Conservation (phyloP, 2,888 invertebrate species). For the Caenorhabditis becei region DNA sequence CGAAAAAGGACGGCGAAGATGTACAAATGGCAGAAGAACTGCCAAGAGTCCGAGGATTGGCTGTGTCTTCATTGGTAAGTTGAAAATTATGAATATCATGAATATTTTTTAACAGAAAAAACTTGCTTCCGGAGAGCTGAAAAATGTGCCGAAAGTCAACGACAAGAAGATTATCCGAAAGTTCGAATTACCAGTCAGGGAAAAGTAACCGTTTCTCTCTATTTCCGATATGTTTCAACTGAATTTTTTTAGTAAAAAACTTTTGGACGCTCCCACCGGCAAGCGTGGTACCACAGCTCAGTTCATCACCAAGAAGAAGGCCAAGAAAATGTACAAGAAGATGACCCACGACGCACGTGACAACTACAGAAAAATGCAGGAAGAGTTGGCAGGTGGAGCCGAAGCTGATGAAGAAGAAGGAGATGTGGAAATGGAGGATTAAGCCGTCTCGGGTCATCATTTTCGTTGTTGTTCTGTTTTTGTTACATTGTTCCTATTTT, state of each 20-base stretch:
- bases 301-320: conserved; percentile 61
- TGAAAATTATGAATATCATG: not conserved
- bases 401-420: conserved; percentile 33
- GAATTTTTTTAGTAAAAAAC: conserved; percentile 40
- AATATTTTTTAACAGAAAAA: conserved; percentile 25
- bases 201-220: conserved; percentile 23
- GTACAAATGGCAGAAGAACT: conserved; percentile 39
- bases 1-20: conserved; percentile 54
- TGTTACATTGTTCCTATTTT: conserved; percentile 3
- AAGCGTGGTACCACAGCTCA: conserved; percentile 54
- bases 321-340: conserved; percentile 59
- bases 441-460: not conserved
- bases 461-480: conserved; percentile 25
- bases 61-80: conserved; percentile 45
- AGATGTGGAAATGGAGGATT: conserved; percentile 52
- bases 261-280: conserved; percentile 56
- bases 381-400: conserved; percentile 26
- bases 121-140: conserved; percentile 52
- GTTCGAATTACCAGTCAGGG: conserved; percentile 50
- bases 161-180: conserved; percentile 58
- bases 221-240: not conserved
- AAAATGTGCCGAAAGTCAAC: conserved; percentile 60
- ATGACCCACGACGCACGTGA: conserved; percentile 64
- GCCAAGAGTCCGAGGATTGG: conserved; percentile 50
- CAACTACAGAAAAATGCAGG: conserved; percentile 45